Evolutionary conservation across 2,888 invertebrate genomes (phyloP).

Genomic region (Coecobrya sp.): DNA sequence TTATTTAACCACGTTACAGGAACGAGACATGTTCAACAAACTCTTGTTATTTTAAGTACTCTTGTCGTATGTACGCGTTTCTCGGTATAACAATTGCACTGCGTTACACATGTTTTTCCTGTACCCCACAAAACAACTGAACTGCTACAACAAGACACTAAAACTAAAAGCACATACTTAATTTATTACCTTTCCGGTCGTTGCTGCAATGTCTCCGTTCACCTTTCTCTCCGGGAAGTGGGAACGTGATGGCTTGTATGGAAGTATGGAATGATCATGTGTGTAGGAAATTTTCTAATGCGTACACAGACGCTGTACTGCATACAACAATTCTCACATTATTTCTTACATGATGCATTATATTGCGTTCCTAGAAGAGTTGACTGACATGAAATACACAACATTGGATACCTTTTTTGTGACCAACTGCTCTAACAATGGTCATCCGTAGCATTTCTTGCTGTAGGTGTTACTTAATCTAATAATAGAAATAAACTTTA

Average conservation of each 20-base stretch:
- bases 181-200: constrained; percentile 64
- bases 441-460: too few species aligned
- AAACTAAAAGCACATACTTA: constrained; percentile 66
- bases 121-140: neutral
- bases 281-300: neutral
- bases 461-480: too few species aligned
- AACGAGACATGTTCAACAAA: constrained; percentile 8
- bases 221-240: constrained; percentile 41
- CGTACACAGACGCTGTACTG: neutral
- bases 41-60: constrained; percentile 29
- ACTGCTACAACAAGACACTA: neutral
- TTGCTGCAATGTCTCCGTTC: neutral
- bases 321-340: neutral
- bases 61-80: neutral
- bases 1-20: constrained; percentile 6
- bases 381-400: neutral
- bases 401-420: too few species aligned
- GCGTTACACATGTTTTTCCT: neutral
- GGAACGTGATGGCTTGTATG: constrained; percentile 6
- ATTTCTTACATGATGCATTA: neutral
- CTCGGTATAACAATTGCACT: neutral
- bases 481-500: too few species aligned
- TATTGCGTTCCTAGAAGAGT: neutral
- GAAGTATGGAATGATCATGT: neutral
- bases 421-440: too few species aligned